Evolutionary conservation across 2,888 invertebrate species (phyloP).

Genomic region (Apeira syringaria): DNA sequence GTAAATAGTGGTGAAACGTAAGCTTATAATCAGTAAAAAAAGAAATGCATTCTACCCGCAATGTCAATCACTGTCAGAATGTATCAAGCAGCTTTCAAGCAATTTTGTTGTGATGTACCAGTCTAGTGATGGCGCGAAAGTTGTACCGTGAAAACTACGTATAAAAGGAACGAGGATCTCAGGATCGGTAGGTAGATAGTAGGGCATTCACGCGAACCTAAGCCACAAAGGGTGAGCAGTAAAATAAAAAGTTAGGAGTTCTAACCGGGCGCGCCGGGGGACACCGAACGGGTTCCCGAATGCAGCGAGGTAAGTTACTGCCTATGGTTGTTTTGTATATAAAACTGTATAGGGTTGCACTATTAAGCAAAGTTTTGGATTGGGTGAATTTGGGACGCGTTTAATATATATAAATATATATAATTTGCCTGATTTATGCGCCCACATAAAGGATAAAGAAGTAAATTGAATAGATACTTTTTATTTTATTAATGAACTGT

Average conservation of each 20-base stretch:
- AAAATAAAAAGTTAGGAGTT: constrained; percentile 80
- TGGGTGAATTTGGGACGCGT: too few species aligned
- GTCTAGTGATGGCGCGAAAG: constrained; percentile 50
- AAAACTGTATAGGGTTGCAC: background rate
- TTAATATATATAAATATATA: too few species aligned
- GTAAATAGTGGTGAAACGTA: too few species aligned
- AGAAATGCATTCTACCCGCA: background rate
- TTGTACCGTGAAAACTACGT: constrained; percentile 44
- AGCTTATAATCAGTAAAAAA: too few species aligned
- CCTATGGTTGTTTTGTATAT: background rate
- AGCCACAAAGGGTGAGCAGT: constrained; percentile 75
- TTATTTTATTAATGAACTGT: too few species aligned
- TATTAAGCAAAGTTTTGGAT: too few species aligned
- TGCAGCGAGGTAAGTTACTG: constrained; percentile 57
- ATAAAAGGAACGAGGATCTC: constrained; percentile 35
- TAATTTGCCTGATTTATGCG: too few species aligned
- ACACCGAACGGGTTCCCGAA: constrained; percentile 72
- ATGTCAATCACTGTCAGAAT: constrained; percentile 2
- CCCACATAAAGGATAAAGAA: too few species aligned
- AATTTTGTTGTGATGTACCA: constrained; percentile 26
- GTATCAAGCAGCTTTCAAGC: constrained; percentile 17
- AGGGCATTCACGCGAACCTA: constrained; percentile 74
- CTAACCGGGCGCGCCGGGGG: constrained; percentile 78
- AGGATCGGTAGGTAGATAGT: constrained; percentile 52
- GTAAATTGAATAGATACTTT: too few species aligned